A percentile compares a stretch with the other conserved stretches of the same genome.
These are phyloP conservation scores for Heterodera schachtii DNA, from an alignment of 1,140 invertebrate species.

Conservation along the genomic window DNA sequence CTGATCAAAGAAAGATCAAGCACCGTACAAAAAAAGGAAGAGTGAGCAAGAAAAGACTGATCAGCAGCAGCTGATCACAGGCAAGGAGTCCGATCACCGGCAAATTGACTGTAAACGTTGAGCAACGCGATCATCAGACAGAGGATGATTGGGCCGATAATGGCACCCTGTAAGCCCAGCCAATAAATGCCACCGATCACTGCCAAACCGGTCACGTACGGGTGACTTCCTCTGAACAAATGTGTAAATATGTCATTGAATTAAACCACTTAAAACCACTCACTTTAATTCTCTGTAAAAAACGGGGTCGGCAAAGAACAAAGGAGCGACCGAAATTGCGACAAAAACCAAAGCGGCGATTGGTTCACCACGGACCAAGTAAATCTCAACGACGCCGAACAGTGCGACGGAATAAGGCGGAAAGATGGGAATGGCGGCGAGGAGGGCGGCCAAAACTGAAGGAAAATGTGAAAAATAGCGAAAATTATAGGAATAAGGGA, in stretches of 20 bases:
- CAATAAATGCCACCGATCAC: slow-evolving; percentile 98
- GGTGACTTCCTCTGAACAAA: slow-evolving; percentile 80
- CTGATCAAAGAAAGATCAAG: too few relatives aligned
- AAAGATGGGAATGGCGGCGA: slow-evolving; percentile 90
- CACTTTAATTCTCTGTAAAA: slow-evolving; percentile 97
- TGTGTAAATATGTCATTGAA: neutral
- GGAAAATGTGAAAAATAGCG: slow-evolving; percentile 15
- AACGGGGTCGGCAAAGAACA: slow-evolving; percentile 84
- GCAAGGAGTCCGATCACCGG: slow-evolving; percentile 9
- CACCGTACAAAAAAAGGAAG: neutral
- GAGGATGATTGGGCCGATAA: slow-evolving; percentile 89
- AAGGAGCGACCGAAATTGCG: slow-evolving; percentile 82
- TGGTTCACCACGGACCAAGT: slow-evolving; percentile 81
- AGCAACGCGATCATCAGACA: slow-evolving; percentile 82
- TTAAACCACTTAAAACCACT: slow-evolving; percentile 52
- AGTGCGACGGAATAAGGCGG: slow-evolving; percentile 89
- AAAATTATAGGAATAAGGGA: neutral
- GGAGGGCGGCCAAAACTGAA: slow-evolving; percentile 80
- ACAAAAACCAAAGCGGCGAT: slow-evolving; percentile 78
- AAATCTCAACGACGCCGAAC: slow-evolving; percentile 89
- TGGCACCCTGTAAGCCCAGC: slow-evolving; percentile 90
- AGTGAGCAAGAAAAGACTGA: neutral
- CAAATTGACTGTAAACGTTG: slow-evolving; percentile 72
- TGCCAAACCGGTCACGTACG: slow-evolving; percentile 93
- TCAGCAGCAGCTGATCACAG: neutral